Evolutionary conservation across 2,888 invertebrate species (phyloP).

Genomic region (Campoplex nolae): DNA sequence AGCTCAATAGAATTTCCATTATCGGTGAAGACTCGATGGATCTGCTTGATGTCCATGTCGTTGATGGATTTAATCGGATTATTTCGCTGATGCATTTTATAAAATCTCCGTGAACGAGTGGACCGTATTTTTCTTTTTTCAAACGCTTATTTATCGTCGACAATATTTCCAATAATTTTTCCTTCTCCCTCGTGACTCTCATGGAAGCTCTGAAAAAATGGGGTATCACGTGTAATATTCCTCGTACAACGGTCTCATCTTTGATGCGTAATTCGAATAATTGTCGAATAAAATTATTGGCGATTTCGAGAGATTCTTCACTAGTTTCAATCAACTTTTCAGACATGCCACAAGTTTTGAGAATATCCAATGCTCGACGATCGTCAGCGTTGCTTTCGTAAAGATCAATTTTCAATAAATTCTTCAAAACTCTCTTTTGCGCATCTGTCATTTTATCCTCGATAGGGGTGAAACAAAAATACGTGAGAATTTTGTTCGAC

Average conservation of each 20-base stretch:
- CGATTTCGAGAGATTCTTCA: constrained; percentile 74
- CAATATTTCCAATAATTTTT: constrained; percentile 60
- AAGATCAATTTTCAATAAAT: constrained; percentile 76
- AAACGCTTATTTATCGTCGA: constrained; percentile 29
- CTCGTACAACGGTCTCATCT: constrained; percentile 79
- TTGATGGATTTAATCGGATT: constrained; percentile 78
- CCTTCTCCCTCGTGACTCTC: constrained; percentile 16
- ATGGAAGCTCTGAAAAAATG: constrained; percentile 69
- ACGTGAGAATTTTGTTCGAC: constrained; percentile 74
- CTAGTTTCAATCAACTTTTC: constrained; percentile 71
- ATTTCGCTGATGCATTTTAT: constrained; percentile 83
- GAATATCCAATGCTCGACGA: constrained; percentile 79
- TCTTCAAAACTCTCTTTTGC: constrained; percentile 73
- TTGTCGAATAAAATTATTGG: constrained; percentile 77
- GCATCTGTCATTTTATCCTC: constrained; percentile 67
- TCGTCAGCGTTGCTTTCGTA: constrained; percentile 74
- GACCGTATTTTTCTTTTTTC: constrained; percentile 79
- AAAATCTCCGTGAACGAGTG: constrained; percentile 81
- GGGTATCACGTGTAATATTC: constrained; percentile 81
- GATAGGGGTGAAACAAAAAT: constrained; percentile 74
- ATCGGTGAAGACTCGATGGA: constrained; percentile 66
- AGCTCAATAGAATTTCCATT: constrained; percentile 73
- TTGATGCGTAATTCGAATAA: constrained; percentile 79
- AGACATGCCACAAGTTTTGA: constrained; percentile 78
- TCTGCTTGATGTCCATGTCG: constrained; percentile 75